Base-by-base conservation (phyloP, 2,888 invertebrate genomes). In the Pilophorus perplexus region DNA sequence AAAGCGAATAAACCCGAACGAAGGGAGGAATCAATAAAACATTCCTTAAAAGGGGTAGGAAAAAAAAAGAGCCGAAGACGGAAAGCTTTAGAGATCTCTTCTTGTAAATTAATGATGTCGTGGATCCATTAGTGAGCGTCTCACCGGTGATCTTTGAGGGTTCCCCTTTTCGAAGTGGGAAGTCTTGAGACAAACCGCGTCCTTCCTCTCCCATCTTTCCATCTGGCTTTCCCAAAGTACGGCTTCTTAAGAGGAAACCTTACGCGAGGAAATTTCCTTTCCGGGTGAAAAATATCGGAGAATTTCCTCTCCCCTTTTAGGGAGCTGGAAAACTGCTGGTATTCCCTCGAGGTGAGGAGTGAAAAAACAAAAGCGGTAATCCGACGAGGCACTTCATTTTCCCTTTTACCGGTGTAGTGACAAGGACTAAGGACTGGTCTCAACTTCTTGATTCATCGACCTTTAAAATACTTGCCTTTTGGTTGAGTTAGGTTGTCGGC, bases 91-190 rank as follows among this genome's bases (percentile, higher is more conserved):
- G 46, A 14, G 23, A 46, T 22, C 22, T 46, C 46, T 46, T 46
- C 25, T 23, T 46, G 46, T 46, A 46, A 46, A 46, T 46, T 46
- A 46, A 46, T 46, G 46, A 46, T 46, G 46, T 46, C 46, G 25
- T 22, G 22, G 25, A 25, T 46, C 46, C 46, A 46, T 46, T 46
- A 46, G 44, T 46, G 46, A 46, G 46, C 23, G 23, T 22, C 46
- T n/a, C 46, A 46, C 23, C 46, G 46, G 46, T 25, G 25, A 22
- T 14, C 12, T 20, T 12, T 46, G 23, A n/a, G n/a, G n/a, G n/a
- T n/a, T n/a, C n/a, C n/a, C n/a, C n/a, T n/a, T n/a, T n/a, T n/a
- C n/a, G n/a, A n/a, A n/a, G n/a, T n/a, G n/a, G n/a, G n/a, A n/a
- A n/a, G n/a, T n/a, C n/a, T n/a, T n/a, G n/a, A n/a, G n/a, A n/a